Evolutionary conservation across 2,797 vertebrate species (phyloP), one percentile per base, ranked within the genome.

Genomic region (Xerus rutilus): DNA sequence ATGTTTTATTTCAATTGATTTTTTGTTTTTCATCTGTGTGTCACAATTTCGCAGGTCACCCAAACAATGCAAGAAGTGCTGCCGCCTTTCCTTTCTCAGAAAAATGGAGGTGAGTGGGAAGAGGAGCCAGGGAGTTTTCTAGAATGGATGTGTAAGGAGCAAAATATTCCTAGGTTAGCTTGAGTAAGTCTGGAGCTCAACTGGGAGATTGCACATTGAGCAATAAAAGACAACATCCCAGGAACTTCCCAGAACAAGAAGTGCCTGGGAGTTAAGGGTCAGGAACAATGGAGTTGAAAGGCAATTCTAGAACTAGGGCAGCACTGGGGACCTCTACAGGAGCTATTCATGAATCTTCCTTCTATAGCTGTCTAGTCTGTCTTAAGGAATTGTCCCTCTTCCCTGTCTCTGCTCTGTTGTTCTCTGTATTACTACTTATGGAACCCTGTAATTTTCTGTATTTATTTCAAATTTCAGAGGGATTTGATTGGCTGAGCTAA

Each of bases 1-100:
- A 21, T 57, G 32, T 79, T 87, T 76, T 65, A 76, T 87, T 89
- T 83, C 39, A 70, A 7, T 30, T 76, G 85, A 87, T 57, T 96
- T 64, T 92, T 81, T 28, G 43, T 64, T 73, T 84, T 74, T 93
- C 82, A 84, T 3, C 23, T 67, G 57, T n/a, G 47, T 52, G n/a
- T 88, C 57, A 8, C 43, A 73, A 15, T 39, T 64, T 88, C 89
- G 78, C n/a, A 74, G 77, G 69, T 78, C 87, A 93, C 54, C 84
- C 17, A 87, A 96, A 65, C 45, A 47, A 64, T 43, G 39, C 21
- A 32, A 76, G 64, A 62, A n/a, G 7, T 7, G 4, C 30, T 35
- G 49, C 43, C 65, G n/a, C 32, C 45, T 43, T 85, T 82, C 20
- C 64, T 81, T 20, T 88, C 92, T 87, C 87, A 83, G 57, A 91